Evolutionary conservation across 2,113 vertebrate genomes (phyloP), one percentile per base, ranked within the genome.

Genomic region (Haplochromis burtoni): DNA sequence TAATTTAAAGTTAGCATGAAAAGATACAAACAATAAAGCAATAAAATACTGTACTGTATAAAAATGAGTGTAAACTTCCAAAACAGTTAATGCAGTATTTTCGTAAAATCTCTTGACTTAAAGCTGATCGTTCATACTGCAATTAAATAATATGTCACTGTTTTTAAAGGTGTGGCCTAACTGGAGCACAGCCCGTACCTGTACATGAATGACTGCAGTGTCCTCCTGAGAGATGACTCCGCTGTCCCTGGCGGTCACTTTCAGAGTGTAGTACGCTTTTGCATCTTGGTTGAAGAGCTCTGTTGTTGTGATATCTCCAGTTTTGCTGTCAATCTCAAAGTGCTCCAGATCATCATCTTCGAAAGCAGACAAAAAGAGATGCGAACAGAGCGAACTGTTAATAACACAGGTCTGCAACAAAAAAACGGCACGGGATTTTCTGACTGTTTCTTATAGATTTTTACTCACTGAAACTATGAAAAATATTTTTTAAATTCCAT

Each of bases 301-400:
- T 2, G 96, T 96, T 21, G 97, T 97, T 92, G 95, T 96, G 91
- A 99, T 94, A 78, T 98, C 97, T 57, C 98, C 98, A 59, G 71
- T 98, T 88, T 94, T 89, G 73, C 93, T 82, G 94, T 99, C 97
- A 35, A 99, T 97, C 92, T 97, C 96, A 94, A 99, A 99, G 91
- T 94, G 96, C 81, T 93, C 90, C 33, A 53, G 73, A 33, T 81
- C 90, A 4, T 96, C 93, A 55, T 93, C 97, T 96, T 61, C 3
- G 57, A 13, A 76, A 66, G 26, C 83, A 55, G n/a, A 45, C 80
- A 29, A 91, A 49, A 54, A 85, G 3, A 95, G 12, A 93, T 83
- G 79, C 1, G n/a, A 73, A 45, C 7, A n/a, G 47, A 6, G 19
- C 19, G 35, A 63, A 63, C 26, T 4, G 14, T 78, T 24, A 24